Base-by-base conservation (phyloP, 2,888 invertebrate species). In the Heteromyza rotundicornis region DNA sequence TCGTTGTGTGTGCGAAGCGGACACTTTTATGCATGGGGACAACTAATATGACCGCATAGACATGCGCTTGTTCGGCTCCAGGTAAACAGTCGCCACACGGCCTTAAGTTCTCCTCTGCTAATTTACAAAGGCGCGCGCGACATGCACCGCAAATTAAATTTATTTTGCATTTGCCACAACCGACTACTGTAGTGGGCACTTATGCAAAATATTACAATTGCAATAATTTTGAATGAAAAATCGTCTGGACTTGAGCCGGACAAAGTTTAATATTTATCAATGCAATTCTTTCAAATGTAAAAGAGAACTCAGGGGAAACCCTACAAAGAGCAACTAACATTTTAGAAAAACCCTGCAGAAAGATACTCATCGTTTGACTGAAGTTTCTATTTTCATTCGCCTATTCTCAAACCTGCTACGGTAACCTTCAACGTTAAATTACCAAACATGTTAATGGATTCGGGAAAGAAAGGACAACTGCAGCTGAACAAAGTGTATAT, bases 101-200 rank as follows among this genome's bases (percentile, higher is more conserved):
- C n/a, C n/a, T 40, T 14, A 36, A 40, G 55, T 55, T 53, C 40
- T 32, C 20, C 19, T n/a, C 50, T n/a, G 35, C 20, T 50, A 57
- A 57, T 49, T 57, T 57, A 50, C 35, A 16, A 12, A 14, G n/a
- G 7, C 57, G 20, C 35, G 5, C 14, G 40, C 55, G n/a, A 22
- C 49, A 57, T 57, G 57, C 50, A 35, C 17, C 19, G 56, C 23
- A 44, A 56, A 47, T 56, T 56, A 56, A 56, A 40, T n/a, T 20
- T 27, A 47, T 2, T 1, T 16, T 56, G 19, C 22, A 20, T 55
- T 40, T 49, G 10, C 20, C 2, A 14, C 23, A n/a, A n/a, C n/a
- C n/a, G n/a, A n/a, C n/a, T n/a, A 50, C 19, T 35, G 54, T 19
- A 55, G 55, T 44, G 32, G 32, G 12, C 32, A 32, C 32, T 32